Evolutionary conservation across 2,797 vertebrate genomes (phyloP), one percentile per base, ranked within the genome.

Genomic region (Dermochelys coriacea): DNA sequence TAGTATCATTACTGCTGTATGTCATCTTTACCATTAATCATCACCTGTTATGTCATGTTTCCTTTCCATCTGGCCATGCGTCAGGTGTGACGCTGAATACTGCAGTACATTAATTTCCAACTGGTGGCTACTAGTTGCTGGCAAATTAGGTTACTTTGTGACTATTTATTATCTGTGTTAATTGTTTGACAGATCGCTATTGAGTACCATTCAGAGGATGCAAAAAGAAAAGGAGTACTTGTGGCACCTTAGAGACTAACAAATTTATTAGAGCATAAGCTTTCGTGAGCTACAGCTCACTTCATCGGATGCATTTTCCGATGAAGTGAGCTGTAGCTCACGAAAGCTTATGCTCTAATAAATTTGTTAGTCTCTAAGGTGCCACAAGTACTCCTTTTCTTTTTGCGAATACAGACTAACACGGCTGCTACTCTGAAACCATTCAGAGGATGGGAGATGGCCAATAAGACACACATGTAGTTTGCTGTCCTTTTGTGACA

Each of bases 141-240:
- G 84, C 83, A 94, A 93, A 96, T 80, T 82, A 96, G 93, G 78
- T 88, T 96, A 85, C 88, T 93, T 89, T 93, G 93, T 94, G 95
- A 90, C 96, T 97, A 91, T 97, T 98, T 97, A 98, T 98, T 97
- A 98, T 93, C 92, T 96, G 95, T 86, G 95, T 96, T 98, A 98
- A 98, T 98, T 98, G 97, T 96, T 94, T 98, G 97, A 97, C 97
- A 98, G 97, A 94, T 98, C 50, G 2, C 97, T 98, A 97, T 91
- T 96, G 98, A 98, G 92, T 95, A 87, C 80, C 54, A 52, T 91
- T 97, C 96, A 92, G 80, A 91, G 92, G 89, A 88, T 97, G 97
- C n/a, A n/a, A n/a, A n/a, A n/a, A n/a, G n/a, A n/a, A n/a, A n/a
- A n/a, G n/a, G n/a, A n/a, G n/a, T n/a, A n/a, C n/a, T n/a, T n/a